Conservation (phyloP, 1,140 invertebrate species). For the Atta colombica region DNA sequence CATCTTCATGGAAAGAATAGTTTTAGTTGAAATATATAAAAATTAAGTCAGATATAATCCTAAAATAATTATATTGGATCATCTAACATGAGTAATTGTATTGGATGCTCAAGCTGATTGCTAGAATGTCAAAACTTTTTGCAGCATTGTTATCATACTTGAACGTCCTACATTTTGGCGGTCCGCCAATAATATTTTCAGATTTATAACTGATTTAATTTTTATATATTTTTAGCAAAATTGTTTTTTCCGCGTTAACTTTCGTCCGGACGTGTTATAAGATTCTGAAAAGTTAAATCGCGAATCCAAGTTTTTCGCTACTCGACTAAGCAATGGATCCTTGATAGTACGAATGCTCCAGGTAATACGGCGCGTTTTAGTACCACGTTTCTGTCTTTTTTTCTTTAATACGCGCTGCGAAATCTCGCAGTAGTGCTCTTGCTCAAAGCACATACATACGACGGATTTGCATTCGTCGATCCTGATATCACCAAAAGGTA, state of each 20-base stretch:
- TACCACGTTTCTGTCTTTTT: neutral
- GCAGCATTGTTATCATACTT: no score
- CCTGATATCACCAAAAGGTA: constrained; percentile 27
- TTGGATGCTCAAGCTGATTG: no score
- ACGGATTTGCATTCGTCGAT: neutral
- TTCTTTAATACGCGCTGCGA: neutral
- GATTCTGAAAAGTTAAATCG: neutral
- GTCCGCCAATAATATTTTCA: no score
- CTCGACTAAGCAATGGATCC: neutral
- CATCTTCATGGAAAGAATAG: neutral
- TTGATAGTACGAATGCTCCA: neutral
- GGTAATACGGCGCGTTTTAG: neutral
- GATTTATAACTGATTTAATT: no score
- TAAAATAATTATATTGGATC: no score
- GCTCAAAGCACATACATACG: constrained; percentile 35
- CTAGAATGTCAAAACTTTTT: no score
- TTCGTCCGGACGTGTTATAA: neutral
- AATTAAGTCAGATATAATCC: no score
- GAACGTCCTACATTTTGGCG: no score
- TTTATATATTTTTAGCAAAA: no score
- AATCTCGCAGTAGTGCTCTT: constrained; percentile 20
- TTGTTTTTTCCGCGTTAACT: neutral
- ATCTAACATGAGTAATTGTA: no score
- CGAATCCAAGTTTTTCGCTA: neutral
- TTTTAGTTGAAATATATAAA: no score